These are phyloP conservation scores for Hylyphantes graminicola DNA, from an alignment of 1,140 invertebrate species.

Conservation along the genomic window DNA sequence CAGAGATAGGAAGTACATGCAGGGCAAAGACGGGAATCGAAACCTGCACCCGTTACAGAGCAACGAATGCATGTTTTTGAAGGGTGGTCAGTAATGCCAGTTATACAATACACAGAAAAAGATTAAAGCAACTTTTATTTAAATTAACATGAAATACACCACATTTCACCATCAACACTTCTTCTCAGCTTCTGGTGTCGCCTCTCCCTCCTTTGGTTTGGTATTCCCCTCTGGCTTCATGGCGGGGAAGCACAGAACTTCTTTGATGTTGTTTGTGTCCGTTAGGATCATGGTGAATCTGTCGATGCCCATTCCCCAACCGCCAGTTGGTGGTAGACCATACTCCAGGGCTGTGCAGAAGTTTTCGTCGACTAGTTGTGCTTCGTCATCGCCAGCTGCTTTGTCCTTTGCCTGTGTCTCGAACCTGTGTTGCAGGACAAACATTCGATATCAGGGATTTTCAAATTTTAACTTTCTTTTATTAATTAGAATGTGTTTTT, in stretches of 20 bases:
- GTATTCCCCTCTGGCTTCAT: constrained; percentile 72
- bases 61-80: too few relatives aligned
- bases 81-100: too few relatives aligned
- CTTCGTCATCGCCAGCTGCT: constrained; percentile 98
- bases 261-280: constrained; percentile 98
- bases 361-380: constrained; percentile 95
- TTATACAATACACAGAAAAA: too few relatives aligned
- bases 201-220: constrained; percentile 40
- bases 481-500: too few relatives aligned
- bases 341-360: constrained; percentile 98
- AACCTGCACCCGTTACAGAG: too few relatives aligned
- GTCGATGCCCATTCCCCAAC: constrained; percentile 98
- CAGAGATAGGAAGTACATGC: too few relatives aligned
- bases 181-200: background rate
- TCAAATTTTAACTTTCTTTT: too few relatives aligned
- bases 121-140: background rate
- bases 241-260: constrained; percentile 76
- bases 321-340: constrained; percentile 97
- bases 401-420: constrained; percentile 96
- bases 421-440: constrained; percentile 75
- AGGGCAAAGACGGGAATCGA: too few relatives aligned
- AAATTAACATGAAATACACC: background rate
- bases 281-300: constrained; percentile 98
- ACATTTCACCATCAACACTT: background rate
- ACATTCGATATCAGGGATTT: too few relatives aligned